Evolutionary conservation across 2,888 invertebrate genomes (phyloP).

Genomic region (Leptogaster cylindrica): DNA sequence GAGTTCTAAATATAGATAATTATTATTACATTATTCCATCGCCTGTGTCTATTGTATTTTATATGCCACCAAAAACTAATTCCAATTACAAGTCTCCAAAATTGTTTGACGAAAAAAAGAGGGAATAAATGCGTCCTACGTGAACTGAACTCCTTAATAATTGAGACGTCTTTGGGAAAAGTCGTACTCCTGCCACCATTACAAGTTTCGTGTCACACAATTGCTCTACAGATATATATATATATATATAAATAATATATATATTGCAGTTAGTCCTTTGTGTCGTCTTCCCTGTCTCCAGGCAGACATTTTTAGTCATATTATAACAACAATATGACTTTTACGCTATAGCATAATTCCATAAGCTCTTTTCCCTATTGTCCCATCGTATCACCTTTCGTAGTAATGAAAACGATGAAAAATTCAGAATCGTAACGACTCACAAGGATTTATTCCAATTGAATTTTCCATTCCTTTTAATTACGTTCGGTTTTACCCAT

Average conservation of each 20-base stretch:
- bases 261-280: background rate
- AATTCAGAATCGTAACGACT: conserved; percentile 35
- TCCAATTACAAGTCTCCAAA: conserved; percentile 16
- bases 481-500: conserved; percentile 35
- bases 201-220: too few species aligned
- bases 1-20: conserved; percentile 20
- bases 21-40: conserved; percentile 11
- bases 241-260: too few species aligned
- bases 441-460: too few species aligned
- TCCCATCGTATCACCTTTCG: conserved; percentile 31
- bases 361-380: conserved; percentile 34
- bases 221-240: too few species aligned
- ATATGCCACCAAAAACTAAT: conserved; percentile 4
- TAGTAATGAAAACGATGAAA: conserved; percentile 37
- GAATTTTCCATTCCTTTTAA: conserved; percentile 28
- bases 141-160: conserved; percentile 24
- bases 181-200: background rate
- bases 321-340: background rate
- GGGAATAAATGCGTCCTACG: conserved; percentile 21
- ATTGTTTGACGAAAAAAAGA: background rate
- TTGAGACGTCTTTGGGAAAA: background rate
- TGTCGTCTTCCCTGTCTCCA: background rate
- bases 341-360: conserved; percentile 23
- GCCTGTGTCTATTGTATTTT: background rate
- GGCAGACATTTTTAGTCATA: too few species aligned